A percentile compares a stretch with the other conserved stretches of the same genome.
Conservation (phyloP, 2,797 vertebrate species). For the Lophotriccus pileatus region DNA sequence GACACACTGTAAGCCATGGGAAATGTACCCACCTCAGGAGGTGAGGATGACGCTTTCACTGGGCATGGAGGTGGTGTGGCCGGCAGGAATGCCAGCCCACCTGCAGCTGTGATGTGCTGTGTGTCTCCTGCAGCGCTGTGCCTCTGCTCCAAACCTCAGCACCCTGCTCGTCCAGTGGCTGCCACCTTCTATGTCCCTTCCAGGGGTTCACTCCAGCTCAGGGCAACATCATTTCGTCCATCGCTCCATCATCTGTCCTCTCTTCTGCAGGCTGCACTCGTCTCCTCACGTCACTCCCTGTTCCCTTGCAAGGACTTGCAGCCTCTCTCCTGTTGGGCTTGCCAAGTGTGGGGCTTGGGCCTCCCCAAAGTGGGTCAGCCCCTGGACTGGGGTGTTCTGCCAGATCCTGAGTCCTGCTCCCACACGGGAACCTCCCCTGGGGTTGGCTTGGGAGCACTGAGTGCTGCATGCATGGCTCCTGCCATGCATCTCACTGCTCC, state of each 20-base stretch:
- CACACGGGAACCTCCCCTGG: background rate
- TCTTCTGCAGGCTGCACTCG: background rate
- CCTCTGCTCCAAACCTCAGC: background rate
- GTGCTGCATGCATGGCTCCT: background rate
- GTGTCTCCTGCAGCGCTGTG: accelerated
- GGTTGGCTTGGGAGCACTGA: background rate
- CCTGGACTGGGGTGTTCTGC: background rate
- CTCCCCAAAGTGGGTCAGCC: background rate
- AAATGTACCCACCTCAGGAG: accelerated
- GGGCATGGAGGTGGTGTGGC: accelerated
- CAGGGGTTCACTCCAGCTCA: background rate
- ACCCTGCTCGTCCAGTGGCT: accelerated
- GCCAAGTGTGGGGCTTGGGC: background rate
- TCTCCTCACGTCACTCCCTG: background rate
- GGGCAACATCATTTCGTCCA: background rate
- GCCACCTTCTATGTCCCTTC: background rate
- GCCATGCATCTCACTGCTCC: accelerated
- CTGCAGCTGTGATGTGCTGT: accelerated
- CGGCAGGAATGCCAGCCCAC: accelerated
- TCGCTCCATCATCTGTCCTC: background rate
- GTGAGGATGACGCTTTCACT: background rate
- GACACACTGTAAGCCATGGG: accelerated
- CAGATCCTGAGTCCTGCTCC: background rate
- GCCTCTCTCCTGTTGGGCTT: background rate
- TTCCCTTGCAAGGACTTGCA: background rate